A percentile compares a stretch with the other conserved stretches of the same genome.
These are phyloP conservation scores for Catharus bicknelli DNA, from an alignment of 2,113 vertebrate species.

Conservation along the genomic window DNA sequence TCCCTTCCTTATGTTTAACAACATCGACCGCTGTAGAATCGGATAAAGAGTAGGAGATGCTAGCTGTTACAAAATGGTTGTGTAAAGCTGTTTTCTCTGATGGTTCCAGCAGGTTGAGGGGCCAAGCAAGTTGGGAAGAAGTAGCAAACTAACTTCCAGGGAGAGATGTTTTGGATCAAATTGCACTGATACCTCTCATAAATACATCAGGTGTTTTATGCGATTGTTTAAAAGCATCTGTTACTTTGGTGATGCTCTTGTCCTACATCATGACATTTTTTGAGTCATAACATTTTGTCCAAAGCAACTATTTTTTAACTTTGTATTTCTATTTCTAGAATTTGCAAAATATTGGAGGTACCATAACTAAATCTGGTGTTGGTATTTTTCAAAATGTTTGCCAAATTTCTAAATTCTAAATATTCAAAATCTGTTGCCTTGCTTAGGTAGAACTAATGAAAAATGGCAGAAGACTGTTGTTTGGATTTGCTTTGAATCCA, in stretches of 20 bases:
- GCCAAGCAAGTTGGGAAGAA: neutral
- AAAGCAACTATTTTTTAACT: neutral
- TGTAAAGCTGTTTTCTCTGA: neutral
- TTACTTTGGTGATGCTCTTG: neutral
- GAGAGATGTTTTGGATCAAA: neutral
- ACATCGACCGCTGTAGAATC: neutral
- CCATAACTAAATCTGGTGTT: rapidly evolving
- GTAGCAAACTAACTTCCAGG: neutral
- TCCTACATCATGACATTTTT: neutral
- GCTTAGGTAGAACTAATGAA: neutral
- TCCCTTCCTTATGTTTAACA: neutral
- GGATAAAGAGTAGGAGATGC: neutral
- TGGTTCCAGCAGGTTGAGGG: neutral
- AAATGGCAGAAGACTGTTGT: neutral
- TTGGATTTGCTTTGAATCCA: neutral
- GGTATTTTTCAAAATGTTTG: neutral
- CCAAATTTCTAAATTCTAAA: neutral
- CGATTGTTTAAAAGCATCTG: neutral
- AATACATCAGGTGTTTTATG: neutral
- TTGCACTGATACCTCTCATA: neutral
- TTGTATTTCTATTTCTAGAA: neutral
- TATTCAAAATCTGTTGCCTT: neutral
- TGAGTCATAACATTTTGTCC: neutral
- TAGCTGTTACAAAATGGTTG: neutral
- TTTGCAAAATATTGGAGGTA: neutral